These are phyloP conservation scores for Elephas maximus DNA, from an alignment of 2,113 vertebrate genomes.

Conservation along the genomic window DNA sequence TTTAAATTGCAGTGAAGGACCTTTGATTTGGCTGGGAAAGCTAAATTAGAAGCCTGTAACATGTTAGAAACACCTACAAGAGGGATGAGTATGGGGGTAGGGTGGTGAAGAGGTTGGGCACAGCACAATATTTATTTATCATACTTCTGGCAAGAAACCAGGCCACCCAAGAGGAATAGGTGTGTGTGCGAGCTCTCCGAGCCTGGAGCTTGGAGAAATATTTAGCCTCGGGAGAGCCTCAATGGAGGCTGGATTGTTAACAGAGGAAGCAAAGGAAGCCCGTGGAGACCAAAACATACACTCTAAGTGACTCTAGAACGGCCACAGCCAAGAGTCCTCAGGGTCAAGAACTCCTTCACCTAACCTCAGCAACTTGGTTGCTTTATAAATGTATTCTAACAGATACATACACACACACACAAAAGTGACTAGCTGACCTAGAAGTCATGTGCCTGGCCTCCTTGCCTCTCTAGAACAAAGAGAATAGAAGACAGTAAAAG, in stretches of 20 bases:
- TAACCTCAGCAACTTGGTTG: background rate
- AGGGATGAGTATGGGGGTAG: slow-evolving; percentile 64
- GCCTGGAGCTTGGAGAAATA: background rate
- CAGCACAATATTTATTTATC: slow-evolving; percentile 69
- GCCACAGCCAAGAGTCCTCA: background rate
- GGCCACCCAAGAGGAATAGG: slow-evolving; percentile 66
- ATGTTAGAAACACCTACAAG: slow-evolving; percentile 83
- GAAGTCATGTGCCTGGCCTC: slow-evolving; percentile 37
- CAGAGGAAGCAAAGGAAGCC: slow-evolving; percentile 56
- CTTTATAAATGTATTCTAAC: slow-evolving; percentile 28
- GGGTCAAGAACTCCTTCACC: background rate
- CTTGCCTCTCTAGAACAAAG: slow-evolving; percentile 37
- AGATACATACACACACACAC: background rate
- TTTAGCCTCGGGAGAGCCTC: background rate
- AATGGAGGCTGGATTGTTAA: background rate
- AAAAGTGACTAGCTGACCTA: background rate
- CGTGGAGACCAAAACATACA: background rate
- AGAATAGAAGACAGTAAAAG: slow-evolving; percentile 24
- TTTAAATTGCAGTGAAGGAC: slow-evolving; percentile 87
- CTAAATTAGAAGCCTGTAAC: slow-evolving; percentile 87
- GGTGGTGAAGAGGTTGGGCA: background rate
- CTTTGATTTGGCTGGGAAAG: slow-evolving; percentile 81
- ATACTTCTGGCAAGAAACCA: slow-evolving; percentile 81
- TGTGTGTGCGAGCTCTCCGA: slow-evolving; percentile 42
- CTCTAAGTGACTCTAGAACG: background rate